phyloP scores from a whole-genome alignment of 2,113 vertebrate genomes.

The Phainopepla nitens region DNA sequence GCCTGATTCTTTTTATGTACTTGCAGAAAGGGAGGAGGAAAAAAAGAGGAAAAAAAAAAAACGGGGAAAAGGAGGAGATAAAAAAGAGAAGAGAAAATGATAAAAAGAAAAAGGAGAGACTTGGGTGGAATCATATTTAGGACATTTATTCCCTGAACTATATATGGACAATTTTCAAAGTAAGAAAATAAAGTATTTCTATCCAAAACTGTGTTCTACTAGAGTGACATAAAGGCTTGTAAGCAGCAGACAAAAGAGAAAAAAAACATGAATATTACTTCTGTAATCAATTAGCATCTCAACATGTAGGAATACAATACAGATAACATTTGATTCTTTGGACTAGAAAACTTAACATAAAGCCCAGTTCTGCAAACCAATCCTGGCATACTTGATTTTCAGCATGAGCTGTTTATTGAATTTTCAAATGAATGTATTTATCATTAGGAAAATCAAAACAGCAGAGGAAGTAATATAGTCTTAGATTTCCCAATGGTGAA shows the following conservation, averaged over 20 bases:
- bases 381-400: constrained; percentile 1
- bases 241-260: not conserved
- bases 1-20: not conserved
- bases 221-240: not conserved
- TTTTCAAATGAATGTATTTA: constrained; percentile 16
- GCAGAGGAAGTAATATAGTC: constrained; percentile 23
- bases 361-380: not conserved
- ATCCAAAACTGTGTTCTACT: not conserved
- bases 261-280: not conserved
- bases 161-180: not conserved
- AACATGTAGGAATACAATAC: not conserved
- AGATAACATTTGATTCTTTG: not conserved
- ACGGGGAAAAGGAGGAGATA: not conserved
- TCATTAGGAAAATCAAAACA: constrained; percentile 27
- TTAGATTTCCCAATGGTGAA: constrained; percentile 42
- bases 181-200: not conserved
- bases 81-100: not conserved
- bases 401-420: constrained; percentile 13
- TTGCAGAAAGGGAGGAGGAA: not conserved
- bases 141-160: not conserved
- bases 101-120: not conserved
- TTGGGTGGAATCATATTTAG: not conserved
- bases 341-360: not conserved
- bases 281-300: not conserved
- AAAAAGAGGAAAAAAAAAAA: too few relatives aligned